A percentile compares a stretch with the other conserved stretches of the same genome.
Evolutionary conservation across 1,140 invertebrate species (phyloP).

Genomic region (Dreissena polymorpha): DNA sequence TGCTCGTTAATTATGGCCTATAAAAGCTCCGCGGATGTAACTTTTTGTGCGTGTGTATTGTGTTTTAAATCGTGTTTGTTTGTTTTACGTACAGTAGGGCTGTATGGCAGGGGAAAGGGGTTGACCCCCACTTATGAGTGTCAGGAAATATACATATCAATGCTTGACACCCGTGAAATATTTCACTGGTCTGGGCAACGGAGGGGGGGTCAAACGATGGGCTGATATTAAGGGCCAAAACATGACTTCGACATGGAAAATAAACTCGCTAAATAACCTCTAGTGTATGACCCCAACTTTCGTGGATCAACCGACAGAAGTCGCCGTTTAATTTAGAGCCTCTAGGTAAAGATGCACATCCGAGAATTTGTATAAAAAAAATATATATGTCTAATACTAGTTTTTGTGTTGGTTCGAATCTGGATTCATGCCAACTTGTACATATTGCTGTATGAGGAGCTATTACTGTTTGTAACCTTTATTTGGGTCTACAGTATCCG

Average conservation of each 20-base stretch:
- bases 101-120: background rate
- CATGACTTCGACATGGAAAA: constrained; percentile 24
- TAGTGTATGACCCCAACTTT: background rate
- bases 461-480: no score
- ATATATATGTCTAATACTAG: no score
- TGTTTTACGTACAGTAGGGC: constrained; percentile 18
- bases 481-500: no score
- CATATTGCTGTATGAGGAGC: no score
- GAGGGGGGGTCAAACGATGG: constrained; percentile 30
- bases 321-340: no score
- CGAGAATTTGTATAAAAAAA: no score
- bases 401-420: no score
- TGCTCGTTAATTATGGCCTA: constrained; percentile 43
- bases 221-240: background rate
- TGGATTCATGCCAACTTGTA: no score
- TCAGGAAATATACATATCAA: constrained; percentile 42
- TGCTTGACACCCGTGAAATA: constrained; percentile 52
- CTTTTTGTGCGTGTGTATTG: constrained; percentile 13
- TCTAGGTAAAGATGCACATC: no score
- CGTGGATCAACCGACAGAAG: no score
- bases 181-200: constrained; percentile 11
- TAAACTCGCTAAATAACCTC: constrained; percentile 33
- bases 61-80: constrained; percentile 4
- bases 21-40: constrained; percentile 34
- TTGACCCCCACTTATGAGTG: constrained; percentile 15